Evolutionary conservation across 2,797 vertebrate genomes (phyloP).

Genomic region (Picus viridis): DNA sequence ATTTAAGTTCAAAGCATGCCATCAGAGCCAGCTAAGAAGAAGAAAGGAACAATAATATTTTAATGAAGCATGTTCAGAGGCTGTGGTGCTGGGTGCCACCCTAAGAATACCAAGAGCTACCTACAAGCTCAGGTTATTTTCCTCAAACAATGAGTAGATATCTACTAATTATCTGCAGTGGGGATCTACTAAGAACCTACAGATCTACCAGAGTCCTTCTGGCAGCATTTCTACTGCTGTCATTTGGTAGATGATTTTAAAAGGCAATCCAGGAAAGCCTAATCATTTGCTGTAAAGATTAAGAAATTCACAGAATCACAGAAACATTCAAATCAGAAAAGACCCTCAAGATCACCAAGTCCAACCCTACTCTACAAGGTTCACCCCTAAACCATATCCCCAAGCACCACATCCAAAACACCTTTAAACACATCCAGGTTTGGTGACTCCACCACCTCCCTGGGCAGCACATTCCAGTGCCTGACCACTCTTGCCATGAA

Average conservation of each 20-base stretch:
- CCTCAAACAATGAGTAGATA: neutral
- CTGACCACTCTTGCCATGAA: no score
- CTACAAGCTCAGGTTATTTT: neutral
- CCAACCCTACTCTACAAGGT: no score
- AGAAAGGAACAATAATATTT: neutral
- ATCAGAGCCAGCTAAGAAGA: slow-evolving; percentile 1
- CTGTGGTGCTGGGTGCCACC: neutral
- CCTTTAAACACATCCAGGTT: no score
- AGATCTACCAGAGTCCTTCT: neutral
- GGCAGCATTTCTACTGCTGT: neutral
- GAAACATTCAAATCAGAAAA: no score
- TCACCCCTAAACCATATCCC: no score
- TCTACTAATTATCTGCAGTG: no score
- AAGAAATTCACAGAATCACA: neutral
- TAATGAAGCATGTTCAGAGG: neutral
- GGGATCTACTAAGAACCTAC: no score
- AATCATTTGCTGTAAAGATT: neutral
- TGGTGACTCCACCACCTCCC: no score
- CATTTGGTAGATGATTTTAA: neutral
- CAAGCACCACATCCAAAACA: no score
- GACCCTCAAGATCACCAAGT: no score
- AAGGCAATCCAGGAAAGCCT: neutral
- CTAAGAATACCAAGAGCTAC: neutral
- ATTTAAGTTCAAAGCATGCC: neutral
- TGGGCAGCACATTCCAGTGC: no score